A percentile compares a stretch with the other conserved stretches of the same genome.
phyloP scores from a whole-genome alignment of 2,113 vertebrate species.

The Nematolebias whitei region DNA sequence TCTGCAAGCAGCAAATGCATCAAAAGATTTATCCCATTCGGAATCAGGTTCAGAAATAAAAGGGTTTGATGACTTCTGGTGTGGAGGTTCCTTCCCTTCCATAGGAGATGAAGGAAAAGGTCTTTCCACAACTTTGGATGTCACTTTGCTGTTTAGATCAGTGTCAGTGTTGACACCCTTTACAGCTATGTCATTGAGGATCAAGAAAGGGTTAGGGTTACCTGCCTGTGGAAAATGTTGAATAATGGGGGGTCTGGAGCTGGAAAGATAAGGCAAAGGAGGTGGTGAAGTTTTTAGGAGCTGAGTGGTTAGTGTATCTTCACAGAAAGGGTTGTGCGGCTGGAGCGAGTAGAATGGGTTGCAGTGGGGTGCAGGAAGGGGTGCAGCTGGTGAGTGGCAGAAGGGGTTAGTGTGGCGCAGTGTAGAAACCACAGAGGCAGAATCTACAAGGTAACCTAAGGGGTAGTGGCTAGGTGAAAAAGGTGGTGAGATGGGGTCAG shows the following conservation, averaged over 20 bases:
- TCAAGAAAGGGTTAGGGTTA: conserved; percentile 54
- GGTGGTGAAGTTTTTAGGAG: conserved; percentile 85
- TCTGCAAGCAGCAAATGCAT: conserved; percentile 85
- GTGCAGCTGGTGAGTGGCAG: conserved; percentile 62
- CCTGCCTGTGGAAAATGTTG: conserved; percentile 72
- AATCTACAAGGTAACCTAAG: conserved; percentile 55
- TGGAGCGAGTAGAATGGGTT: conserved; percentile 89
- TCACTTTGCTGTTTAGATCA: neutral
- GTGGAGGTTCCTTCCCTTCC: conserved; percentile 29
- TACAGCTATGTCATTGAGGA: conserved; percentile 53
- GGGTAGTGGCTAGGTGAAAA: conserved; percentile 59
- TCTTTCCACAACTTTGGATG: conserved; percentile 37
- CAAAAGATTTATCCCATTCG: conserved; percentile 87
- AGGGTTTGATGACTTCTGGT: conserved; percentile 28
- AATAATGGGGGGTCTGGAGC: conserved; percentile 79
- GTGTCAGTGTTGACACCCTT: neutral
- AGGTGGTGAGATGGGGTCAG: conserved; percentile 75
- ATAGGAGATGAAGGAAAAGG: conserved; percentile 44
- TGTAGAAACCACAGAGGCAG: conserved; percentile 42
- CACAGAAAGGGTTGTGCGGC: conserved; percentile 89
- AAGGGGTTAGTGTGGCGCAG: conserved; percentile 77
- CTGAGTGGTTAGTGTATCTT: conserved; percentile 82
- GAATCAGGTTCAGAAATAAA: conserved; percentile 42
- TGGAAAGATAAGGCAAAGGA: conserved; percentile 89
- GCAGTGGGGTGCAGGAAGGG: conserved; percentile 77